phyloP scores from a whole-genome alignment of 2,888 invertebrate genomes.

The Diarsia dahlii region DNA sequence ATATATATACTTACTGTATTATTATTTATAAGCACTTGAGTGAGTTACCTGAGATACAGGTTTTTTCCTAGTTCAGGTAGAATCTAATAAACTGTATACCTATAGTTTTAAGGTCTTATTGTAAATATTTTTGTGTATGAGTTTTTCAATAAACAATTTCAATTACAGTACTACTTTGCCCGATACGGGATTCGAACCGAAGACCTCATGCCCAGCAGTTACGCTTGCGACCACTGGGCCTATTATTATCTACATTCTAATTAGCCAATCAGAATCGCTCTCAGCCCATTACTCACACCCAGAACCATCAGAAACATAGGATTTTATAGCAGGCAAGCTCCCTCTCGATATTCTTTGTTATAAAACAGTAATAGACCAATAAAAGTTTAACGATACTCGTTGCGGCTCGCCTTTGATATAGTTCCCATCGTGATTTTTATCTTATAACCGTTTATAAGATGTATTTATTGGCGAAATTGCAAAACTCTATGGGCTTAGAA shows the following conservation, averaged over 20 bases:
- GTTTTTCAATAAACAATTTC: too few relatives aligned
- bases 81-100: too few relatives aligned
- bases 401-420: conserved; percentile 67
- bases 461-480: conserved; percentile 57
- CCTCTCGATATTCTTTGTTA: conserved; percentile 80
- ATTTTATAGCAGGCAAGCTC: conserved; percentile 70
- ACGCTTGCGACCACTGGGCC: too few relatives aligned
- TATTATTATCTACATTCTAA: not conserved
- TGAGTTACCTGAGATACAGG: too few relatives aligned
- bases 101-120: too few relatives aligned
- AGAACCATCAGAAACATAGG: conserved; percentile 58
- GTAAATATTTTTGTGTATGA: too few relatives aligned
- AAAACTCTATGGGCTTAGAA: conserved; percentile 29
- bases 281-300: conserved; percentile 45
- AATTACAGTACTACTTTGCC: too few relatives aligned
- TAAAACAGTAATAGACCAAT: conserved; percentile 78
- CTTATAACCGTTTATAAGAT: conserved; percentile 55
- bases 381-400: conserved; percentile 76
- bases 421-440: conserved; percentile 66
- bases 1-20: too few relatives aligned
- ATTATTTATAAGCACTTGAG: too few relatives aligned
- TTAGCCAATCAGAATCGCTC: conserved; percentile 51
- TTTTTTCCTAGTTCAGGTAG: too few relatives aligned
- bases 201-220: too few relatives aligned
- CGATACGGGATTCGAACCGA: too few relatives aligned